Conservation (phyloP, 2,888 invertebrate genomes). For the Alitta virens region DNA sequence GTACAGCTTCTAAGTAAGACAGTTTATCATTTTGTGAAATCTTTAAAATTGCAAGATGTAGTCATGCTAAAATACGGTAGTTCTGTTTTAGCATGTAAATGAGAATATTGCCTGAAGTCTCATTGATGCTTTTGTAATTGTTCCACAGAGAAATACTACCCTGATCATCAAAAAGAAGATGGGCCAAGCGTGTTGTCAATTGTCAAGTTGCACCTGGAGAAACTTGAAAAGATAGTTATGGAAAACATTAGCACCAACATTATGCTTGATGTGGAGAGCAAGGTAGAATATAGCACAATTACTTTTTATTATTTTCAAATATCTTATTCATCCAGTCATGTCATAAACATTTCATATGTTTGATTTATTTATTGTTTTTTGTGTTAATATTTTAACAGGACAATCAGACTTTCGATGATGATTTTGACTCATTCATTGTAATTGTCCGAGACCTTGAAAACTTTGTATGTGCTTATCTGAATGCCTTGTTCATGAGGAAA, state of each 20-base stretch:
- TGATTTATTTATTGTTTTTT: too few species aligned
- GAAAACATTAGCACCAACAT: slow-evolving; percentile 47
- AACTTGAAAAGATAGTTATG: slow-evolving; percentile 44
- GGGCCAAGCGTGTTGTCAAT: slow-evolving; percentile 49
- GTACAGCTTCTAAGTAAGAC: slow-evolving; percentile 43
- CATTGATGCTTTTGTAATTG: too few species aligned
- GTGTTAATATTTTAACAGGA: slow-evolving; percentile 36
- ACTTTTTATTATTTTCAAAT: too few species aligned
- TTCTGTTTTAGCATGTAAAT: too few species aligned
- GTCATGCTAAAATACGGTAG: too few species aligned
- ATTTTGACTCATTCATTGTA: slow-evolving; percentile 44
- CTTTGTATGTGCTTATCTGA: slow-evolving; percentile 51
- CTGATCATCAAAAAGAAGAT: slow-evolving; percentile 33
- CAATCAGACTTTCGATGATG: slow-evolving; percentile 50
- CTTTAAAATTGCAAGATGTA: too few species aligned
- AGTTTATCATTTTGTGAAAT: too few species aligned
- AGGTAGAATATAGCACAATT: too few species aligned
- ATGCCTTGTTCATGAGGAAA: slow-evolving; percentile 49
- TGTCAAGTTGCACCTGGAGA: slow-evolving; percentile 41
- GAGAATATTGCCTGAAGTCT: too few species aligned
- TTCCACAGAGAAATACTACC: slow-evolving; percentile 26
- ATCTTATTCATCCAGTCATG: too few species aligned
- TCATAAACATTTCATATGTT: too few species aligned
- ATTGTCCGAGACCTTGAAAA: slow-evolving; percentile 49
- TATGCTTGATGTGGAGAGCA: slow-evolving; percentile 55